Evolutionary conservation across 2,797 vertebrate species (phyloP), one percentile per base, ranked within the genome.

Genomic region (Tragopan temminckii): DNA sequence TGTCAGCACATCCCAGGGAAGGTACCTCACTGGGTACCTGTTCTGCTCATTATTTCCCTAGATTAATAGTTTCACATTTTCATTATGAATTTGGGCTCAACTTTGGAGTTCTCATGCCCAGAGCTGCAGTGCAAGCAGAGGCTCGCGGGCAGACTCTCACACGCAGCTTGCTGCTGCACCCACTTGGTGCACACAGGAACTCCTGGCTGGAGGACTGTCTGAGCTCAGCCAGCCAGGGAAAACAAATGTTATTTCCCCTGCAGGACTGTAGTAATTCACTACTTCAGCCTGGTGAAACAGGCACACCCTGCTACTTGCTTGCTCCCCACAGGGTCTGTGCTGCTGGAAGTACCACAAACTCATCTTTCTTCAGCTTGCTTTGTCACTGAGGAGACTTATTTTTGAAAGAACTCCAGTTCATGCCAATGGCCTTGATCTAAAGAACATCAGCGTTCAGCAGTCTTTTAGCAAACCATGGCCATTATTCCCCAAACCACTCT

Each of bases 1-100:
- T 48, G n/a, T 71, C 89, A 94, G 84, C 80, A 36, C 59, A n/a
- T 67, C 59, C 64, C 6, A 7, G 53, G 23, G 74, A 63, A 64
- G 31, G 50, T 5, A 29, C 63, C 72, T 71, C 68, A 4, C 48
- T 12, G 29, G 43, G 31, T 43, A 40, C 50, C 69, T 17, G 2
- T 50, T 57, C 12, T 27, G 12, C 68, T 80, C 61, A 3, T 72
- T 77, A 61, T 69, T 68, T 53, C 83, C 31, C 40, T 68, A 36
- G 19, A 66, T 80, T 25, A 53, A 80, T 23, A 38, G 25, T 24
- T 85, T 52, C 21, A 15, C n/a, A 16, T 46, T 72, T 24, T 46
- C 40, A 8, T 68, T 6, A 35, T 2, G 13, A 62, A 66, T 85
- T 57, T 40, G 31, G 50, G 71, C 36, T 64, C 72, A 62, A 45